Evolutionary conservation across 2,888 invertebrate genomes (phyloP).

Genomic region (Corythucha ciliata): DNA sequence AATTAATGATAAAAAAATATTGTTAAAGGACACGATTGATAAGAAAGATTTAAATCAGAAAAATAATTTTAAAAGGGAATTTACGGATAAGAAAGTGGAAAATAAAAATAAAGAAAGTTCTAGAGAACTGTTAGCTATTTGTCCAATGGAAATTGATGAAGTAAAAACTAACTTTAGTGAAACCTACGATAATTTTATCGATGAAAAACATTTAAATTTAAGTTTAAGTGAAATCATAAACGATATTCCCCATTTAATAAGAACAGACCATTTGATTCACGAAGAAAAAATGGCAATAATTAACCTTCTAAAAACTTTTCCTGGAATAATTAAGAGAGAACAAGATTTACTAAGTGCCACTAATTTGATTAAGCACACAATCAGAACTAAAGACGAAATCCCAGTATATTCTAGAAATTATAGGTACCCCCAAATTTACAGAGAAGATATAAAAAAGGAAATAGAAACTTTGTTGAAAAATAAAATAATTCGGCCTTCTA

Average conservation of each 20-base stretch:
- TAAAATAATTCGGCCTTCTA: slow-evolving; percentile 7
- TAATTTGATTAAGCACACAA: background rate
- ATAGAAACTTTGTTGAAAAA: background rate
- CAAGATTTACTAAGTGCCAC: background rate
- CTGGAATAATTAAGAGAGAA: background rate
- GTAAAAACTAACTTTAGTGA: too few relatives aligned
- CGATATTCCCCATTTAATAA: background rate
- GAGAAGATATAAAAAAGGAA: slow-evolving; percentile 4
- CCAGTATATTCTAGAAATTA: background rate
- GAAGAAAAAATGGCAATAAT: background rate
- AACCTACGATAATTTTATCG: too few relatives aligned
- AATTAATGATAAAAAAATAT: too few relatives aligned
- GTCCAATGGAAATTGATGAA: too few relatives aligned
- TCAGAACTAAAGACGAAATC: background rate
- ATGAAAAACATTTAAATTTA: too few relatives aligned
- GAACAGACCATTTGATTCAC: background rate
- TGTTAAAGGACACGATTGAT: too few relatives aligned
- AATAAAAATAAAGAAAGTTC: too few relatives aligned
- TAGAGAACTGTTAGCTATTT: too few relatives aligned
- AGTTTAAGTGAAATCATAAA: slow-evolving; percentile 3
- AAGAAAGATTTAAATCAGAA: too few relatives aligned
- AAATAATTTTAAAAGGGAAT: too few relatives aligned
- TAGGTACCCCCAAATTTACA: background rate
- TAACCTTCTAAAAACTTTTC: background rate
- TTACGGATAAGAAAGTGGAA: too few relatives aligned